Evolutionary conservation across 2,113 vertebrate genomes (phyloP).

Genomic region (Willisornis vidua): DNA sequence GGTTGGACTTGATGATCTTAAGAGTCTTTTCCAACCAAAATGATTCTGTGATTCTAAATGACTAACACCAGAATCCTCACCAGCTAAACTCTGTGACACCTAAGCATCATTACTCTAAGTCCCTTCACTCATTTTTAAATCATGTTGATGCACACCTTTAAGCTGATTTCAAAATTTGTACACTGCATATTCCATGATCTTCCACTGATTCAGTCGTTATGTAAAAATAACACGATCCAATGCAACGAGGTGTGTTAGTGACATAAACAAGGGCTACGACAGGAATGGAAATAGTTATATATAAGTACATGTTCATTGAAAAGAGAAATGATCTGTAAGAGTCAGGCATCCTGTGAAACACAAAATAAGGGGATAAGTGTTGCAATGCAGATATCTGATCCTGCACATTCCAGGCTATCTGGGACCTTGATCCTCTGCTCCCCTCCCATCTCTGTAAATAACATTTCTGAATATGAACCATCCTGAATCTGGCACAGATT

Average conservation of each 20-base stretch:
- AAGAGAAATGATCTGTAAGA: not conserved
- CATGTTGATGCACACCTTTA: not conserved
- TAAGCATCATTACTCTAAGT: not conserved
- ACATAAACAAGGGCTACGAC: not conserved
- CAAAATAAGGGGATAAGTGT: not conserved
- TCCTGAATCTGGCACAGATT: not conserved
- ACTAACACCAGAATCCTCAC: not conserved
- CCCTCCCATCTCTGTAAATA: not conserved
- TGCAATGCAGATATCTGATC: not conserved
- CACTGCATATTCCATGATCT: not conserved
- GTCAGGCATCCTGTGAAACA: not conserved
- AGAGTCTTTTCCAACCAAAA: not conserved
- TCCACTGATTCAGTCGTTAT: not conserved
- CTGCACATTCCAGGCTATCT: not conserved
- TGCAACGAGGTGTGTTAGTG: not conserved
- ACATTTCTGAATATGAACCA: slow-evolving; percentile 2
- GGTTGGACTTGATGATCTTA: not conserved
- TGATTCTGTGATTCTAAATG: not conserved
- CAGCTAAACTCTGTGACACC: not conserved
- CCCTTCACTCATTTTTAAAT: not conserved
- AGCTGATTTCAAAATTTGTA: not conserved
- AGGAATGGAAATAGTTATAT: not conserved
- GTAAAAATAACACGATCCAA: slow-evolving; percentile 5
- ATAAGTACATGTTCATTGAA: not conserved
- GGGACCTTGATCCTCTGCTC: not conserved